Conservation (phyloP, 2,113 vertebrate genomes). For the Phaetusa simplex region DNA sequence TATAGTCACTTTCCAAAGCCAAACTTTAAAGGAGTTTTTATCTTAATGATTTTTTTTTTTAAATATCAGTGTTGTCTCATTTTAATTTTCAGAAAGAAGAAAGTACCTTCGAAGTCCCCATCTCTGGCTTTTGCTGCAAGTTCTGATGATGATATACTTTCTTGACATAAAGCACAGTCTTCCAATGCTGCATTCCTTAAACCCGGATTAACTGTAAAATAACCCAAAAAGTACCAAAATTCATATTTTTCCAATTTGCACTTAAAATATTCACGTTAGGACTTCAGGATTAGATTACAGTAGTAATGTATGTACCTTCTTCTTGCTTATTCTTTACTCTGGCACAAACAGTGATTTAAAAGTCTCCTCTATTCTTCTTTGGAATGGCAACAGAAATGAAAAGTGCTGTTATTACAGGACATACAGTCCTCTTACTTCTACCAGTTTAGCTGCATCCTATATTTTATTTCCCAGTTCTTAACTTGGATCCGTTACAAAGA, state of each 20-base stretch:
- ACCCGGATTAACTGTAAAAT: constrained; percentile 77
- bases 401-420: neutral
- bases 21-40: neutral
- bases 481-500: neutral
- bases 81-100: neutral
- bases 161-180: constrained; percentile 95
- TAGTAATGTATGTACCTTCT: neutral
- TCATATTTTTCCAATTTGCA: neutral
- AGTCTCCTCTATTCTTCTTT: neutral
- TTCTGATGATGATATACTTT: constrained; percentile 91
- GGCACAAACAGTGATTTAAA: neutral
- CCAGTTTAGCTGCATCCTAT: neutral
- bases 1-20: neutral
- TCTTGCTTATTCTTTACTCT: neutral
- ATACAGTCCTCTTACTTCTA: neutral
- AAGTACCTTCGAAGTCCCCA: constrained; percentile 92
- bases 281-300: neutral
- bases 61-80: neutral
- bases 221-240: neutral
- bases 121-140: constrained; percentile 89
- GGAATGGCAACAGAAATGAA: neutral
- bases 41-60: neutral
- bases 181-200: constrained; percentile 87
- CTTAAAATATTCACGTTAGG: neutral
- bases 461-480: neutral